These are phyloP conservation scores for Panonychus citri DNA, from an alignment of 1,140 invertebrate genomes.

Conservation along the genomic window DNA sequence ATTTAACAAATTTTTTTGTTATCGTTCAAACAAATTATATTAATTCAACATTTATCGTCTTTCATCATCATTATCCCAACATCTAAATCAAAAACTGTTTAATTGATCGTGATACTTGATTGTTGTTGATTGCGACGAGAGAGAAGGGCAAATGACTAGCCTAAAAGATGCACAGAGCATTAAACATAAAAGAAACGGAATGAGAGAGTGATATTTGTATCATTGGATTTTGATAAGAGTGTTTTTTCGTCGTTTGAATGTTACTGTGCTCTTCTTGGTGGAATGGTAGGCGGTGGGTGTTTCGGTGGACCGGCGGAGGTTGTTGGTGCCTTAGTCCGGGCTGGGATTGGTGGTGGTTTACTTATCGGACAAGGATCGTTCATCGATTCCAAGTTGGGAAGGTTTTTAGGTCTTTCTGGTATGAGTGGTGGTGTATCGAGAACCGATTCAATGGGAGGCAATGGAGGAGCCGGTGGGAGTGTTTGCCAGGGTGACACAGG, in stretches of 20 bases:
- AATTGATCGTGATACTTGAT: too few species aligned
- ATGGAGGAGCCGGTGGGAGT: neutral
- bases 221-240: too few species aligned
- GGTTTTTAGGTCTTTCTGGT: conserved; percentile 1
- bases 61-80: too few species aligned
- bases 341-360: conserved; percentile 5
- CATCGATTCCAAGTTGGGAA: neutral
- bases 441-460: neutral
- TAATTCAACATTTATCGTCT: too few species aligned
- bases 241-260: neutral
- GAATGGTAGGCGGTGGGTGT: neutral
- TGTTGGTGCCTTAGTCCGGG: neutral
- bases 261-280: neutral
- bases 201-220: too few species aligned
- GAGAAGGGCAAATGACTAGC: too few species aligned
- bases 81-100: too few species aligned
- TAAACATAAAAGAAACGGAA: too few species aligned
- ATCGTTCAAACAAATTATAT: too few species aligned
- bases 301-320: neutral
- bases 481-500: neutral
- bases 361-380: neutral
- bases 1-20: too few species aligned
- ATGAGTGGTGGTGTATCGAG: conserved; percentile 2
- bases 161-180: too few species aligned
- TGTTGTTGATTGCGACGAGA: too few species aligned